These are phyloP conservation scores for Nothoprocta pentlandii DNA, from an alignment of 2,113 vertebrate species.

Conservation along the genomic window DNA sequence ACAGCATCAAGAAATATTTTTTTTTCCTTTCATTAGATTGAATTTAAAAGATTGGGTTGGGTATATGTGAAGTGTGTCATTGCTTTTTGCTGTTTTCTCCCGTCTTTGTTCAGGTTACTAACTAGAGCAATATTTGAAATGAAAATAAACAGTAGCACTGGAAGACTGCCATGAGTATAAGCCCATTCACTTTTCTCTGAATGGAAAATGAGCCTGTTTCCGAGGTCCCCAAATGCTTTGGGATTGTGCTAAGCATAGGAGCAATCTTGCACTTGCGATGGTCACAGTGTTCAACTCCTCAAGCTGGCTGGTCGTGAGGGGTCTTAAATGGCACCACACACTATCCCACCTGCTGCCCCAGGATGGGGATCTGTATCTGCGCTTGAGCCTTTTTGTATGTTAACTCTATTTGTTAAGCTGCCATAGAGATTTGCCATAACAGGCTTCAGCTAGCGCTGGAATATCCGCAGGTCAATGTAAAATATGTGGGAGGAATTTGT, in stretches of 20 bases:
- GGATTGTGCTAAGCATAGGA: not conserved
- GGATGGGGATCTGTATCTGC: not conserved
- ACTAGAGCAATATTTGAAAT: not conserved
- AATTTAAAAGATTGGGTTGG: not conserved
- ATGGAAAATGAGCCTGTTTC: not conserved
- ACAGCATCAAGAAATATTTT: not conserved
- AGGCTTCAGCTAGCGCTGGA: not conserved
- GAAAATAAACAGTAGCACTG: rapidly evolving
- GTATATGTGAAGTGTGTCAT: not conserved
- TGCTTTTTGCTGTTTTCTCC: not conserved
- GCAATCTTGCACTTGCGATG: not conserved
- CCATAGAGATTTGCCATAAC: not conserved
- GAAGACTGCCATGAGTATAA: not conserved
- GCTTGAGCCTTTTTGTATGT: not conserved
- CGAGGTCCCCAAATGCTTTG: not conserved
- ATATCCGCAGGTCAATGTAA: not conserved
- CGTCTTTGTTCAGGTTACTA: not conserved
- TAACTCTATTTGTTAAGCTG: not conserved
- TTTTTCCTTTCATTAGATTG: not conserved
- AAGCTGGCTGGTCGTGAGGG: rapidly evolving
- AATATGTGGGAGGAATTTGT: not conserved
- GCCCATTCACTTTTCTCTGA: not conserved
- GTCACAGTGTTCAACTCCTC: not conserved
- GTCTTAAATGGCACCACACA: rapidly evolving
- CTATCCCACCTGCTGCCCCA: not conserved